Percentiles rank a stretch among this genome's conserved stretches.
Conservation (phyloP, 64 coral and sea anemone genomes). For the Pocillopora damicornis region DNA sequence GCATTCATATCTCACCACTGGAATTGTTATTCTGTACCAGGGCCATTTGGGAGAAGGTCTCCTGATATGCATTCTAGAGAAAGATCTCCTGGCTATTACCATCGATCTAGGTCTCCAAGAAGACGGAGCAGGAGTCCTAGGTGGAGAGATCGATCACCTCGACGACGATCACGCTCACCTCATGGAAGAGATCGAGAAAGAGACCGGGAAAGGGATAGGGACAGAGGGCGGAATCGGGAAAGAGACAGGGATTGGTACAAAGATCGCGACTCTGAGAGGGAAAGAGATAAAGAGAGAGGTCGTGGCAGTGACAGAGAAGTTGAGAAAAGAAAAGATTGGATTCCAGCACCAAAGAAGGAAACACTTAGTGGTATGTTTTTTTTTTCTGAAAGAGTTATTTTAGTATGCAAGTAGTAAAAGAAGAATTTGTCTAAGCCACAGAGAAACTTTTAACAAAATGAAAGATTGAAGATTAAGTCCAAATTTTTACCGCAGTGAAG, state of each 20-base stretch:
- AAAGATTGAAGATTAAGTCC: no score
- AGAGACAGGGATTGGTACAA: slow-evolving; percentile 36
- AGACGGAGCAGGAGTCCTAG: slow-evolving; percentile 76
- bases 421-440: no score
- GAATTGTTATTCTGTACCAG: not conserved
- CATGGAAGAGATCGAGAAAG: slow-evolving; percentile 56
- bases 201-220: slow-evolving; percentile 54
- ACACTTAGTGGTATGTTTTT: slow-evolving; percentile 30
- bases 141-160: slow-evolving; percentile 65
- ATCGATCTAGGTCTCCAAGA: slow-evolving; percentile 62
- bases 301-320: slow-evolving; percentile 38
- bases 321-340: slow-evolving; percentile 20
- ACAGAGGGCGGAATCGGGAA: slow-evolving; percentile 38
- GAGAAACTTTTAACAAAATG: no score
- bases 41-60: slow-evolving; percentile 12
- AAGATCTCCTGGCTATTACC: slow-evolving; percentile 59
- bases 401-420: no score
- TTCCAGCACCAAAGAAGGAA: slow-evolving; percentile 37
- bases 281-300: slow-evolving; percentile 30
- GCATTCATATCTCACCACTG: not conserved
- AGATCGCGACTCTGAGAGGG: slow-evolving; percentile 14
- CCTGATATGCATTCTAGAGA: slow-evolving; percentile 51
- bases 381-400: no score
- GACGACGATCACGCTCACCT: slow-evolving; percentile 63
- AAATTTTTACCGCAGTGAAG: no score